These are phyloP conservation scores for Tenthredo amoena DNA, from an alignment of 2,888 invertebrate genomes.

Conservation along the genomic window DNA sequence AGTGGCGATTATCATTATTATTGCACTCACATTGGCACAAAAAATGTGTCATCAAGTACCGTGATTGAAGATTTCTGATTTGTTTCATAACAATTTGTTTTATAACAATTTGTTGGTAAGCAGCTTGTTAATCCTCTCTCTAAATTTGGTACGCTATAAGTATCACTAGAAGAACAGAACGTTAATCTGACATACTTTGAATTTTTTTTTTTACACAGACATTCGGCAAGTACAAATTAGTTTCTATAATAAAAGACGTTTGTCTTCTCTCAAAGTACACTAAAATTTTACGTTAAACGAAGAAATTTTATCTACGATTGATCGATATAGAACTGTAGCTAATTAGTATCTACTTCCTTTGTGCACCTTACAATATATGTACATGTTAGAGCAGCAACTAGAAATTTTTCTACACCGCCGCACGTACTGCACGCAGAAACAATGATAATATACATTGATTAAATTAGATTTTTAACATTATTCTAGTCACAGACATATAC, in stretches of 20 bases:
- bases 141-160: not conserved
- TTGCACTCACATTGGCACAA: not conserved
- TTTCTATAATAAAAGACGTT: slow-evolving; percentile 20
- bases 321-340: slow-evolving; percentile 3
- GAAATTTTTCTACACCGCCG: slow-evolving; percentile 22
- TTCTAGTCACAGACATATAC: slow-evolving; percentile 11
- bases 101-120: not conserved
- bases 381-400: slow-evolving; percentile 28
- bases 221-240: slow-evolving; percentile 15
- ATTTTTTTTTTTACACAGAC: not conserved
- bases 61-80: slow-evolving; percentile 20
- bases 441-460: not conserved
- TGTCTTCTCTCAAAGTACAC: not conserved
- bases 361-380: slow-evolving; percentile 44
- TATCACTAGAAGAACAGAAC: slow-evolving; percentile 18
- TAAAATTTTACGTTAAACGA: not conserved
- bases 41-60: slow-evolving; percentile 3
- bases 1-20: not conserved
- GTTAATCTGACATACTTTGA: not conserved
- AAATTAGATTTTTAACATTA: not conserved
- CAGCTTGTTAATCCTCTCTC: not conserved
- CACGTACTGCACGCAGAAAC: not conserved
- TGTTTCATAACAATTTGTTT: not conserved
- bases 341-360: not conserved
- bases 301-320: not conserved